A percentile compares a stretch with the other conserved stretches of the same genome.
These are phyloP conservation scores for Drosophila arawakana DNA, from an alignment of 1,140 invertebrate genomes.

Conservation along the genomic window DNA sequence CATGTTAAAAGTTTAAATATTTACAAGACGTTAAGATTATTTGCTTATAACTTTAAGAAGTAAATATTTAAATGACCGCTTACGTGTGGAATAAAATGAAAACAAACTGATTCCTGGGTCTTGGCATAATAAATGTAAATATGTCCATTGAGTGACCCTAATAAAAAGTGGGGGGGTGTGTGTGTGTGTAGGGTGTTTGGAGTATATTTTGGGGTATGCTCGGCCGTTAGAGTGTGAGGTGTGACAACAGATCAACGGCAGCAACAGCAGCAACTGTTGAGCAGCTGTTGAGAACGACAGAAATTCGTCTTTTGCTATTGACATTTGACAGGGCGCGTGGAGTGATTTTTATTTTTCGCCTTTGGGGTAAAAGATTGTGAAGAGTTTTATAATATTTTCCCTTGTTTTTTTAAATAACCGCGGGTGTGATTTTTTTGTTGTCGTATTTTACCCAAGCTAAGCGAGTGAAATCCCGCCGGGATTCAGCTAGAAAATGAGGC, in stretches of 20 bases:
- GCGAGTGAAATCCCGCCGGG: slow-evolving; percentile 33
- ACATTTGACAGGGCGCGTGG: slow-evolving; percentile 79
- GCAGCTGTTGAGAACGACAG: slow-evolving; percentile 58
- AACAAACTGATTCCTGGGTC: slow-evolving; percentile 23
- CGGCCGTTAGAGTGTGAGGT: background rate
- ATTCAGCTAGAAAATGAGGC: background rate
- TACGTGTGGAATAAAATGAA: slow-evolving; percentile 46
- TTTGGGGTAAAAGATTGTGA: slow-evolving; percentile 17
- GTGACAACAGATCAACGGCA: slow-evolving; percentile 53
- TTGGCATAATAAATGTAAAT: slow-evolving; percentile 68
- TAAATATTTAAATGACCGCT: slow-evolving; percentile 55
- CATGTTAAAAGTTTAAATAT: slow-evolving; percentile 5
- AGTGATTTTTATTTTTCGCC: slow-evolving; percentile 30
- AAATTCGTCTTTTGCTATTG: slow-evolving; percentile 65
- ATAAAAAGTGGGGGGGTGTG: background rate
- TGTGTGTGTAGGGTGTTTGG: background rate
- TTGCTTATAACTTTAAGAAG: background rate
- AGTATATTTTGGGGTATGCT: background rate
- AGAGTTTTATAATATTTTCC: slow-evolving; percentile 66
- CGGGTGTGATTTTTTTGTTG: slow-evolving; percentile 66
- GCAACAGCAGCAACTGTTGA: slow-evolving; percentile 22
- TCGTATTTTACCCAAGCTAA: slow-evolving; percentile 33
- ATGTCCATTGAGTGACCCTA: slow-evolving; percentile 54
- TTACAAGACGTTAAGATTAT: background rate
- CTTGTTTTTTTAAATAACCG: slow-evolving; percentile 75